Evolutionary conservation across 2,888 invertebrate genomes (phyloP).

Genomic region (Pimpla rufipes): DNA sequence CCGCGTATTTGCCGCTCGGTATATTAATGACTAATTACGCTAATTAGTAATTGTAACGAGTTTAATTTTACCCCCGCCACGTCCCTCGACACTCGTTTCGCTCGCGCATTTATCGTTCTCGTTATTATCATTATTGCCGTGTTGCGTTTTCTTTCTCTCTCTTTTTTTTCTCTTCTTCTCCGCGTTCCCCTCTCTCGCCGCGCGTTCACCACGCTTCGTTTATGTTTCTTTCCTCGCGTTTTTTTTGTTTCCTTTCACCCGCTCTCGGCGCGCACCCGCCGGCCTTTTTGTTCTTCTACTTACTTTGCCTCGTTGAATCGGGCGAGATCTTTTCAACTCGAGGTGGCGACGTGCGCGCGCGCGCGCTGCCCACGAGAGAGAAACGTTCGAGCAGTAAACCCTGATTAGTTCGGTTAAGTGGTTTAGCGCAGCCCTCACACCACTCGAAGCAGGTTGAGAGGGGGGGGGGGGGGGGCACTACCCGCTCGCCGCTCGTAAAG

Average conservation of each 20-base stretch:
- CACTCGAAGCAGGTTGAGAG: no score
- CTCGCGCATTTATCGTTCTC: conserved; percentile 19
- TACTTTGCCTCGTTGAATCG: conserved; percentile 38
- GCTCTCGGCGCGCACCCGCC: neutral
- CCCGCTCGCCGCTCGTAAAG: conserved; percentile 60
- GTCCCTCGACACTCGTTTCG: conserved; percentile 1
- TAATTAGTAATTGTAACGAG: conserved; percentile 57
- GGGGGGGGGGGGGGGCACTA: conserved; percentile 28
- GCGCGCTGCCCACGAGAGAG: conserved; percentile 46
- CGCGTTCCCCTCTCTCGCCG: conserved; percentile 13
- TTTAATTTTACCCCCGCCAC: conserved; percentile 42
- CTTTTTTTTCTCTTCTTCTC: conserved; percentile 14
- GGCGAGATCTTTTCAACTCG: conserved; percentile 52
- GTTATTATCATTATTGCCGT: conserved; percentile 14
- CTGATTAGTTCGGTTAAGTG: conserved; percentile 79
- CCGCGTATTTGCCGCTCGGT: neutral
- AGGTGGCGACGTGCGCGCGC: conserved; percentile 52
- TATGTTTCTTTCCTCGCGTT: conserved; percentile 33
- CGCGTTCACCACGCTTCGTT: conserved; percentile 20
- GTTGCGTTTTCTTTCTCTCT: neutral
- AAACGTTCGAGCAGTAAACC: conserved; percentile 72
- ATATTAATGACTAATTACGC: conserved; percentile 61
- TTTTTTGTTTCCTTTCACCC: conserved; percentile 2
- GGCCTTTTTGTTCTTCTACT: conserved; percentile 24
- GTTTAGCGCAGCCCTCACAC: conserved; percentile 74